These are phyloP conservation scores for Leucophenga maculata DNA, from an alignment of 2,888 invertebrate species.

Conservation along the genomic window DNA sequence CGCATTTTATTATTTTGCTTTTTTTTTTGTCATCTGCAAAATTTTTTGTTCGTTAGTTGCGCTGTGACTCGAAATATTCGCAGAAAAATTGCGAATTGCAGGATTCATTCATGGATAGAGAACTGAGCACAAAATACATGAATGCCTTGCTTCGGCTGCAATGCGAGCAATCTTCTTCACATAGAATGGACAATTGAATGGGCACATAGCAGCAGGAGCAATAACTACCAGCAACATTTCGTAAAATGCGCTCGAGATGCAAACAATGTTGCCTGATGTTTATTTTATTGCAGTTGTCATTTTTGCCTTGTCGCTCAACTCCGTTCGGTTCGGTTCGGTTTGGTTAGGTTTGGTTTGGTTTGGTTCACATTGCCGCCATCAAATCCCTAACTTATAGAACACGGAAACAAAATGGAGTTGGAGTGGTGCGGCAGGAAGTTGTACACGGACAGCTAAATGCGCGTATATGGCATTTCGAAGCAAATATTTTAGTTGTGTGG, in stretches of 20 bases:
- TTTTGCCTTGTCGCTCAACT: conserved; percentile 13
- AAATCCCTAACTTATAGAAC: conserved; percentile 7
- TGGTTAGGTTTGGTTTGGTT: background rate
- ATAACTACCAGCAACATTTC: background rate
- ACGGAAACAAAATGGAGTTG: no score
- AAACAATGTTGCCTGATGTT: conserved; percentile 25
- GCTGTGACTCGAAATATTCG: conserved; percentile 2
- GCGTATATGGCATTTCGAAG: conserved; percentile 12
- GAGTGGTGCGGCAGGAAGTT: no score
- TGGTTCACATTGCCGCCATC: background rate
- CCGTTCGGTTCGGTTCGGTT: no score
- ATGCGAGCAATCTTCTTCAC: background rate
- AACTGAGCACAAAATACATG: background rate
- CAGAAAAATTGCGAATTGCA: background rate
- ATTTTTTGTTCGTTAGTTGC: no score
- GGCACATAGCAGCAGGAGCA: background rate
- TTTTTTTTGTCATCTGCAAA: no score
- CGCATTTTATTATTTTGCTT: no score
- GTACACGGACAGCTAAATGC: no score
- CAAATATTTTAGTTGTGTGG: conserved; percentile 14
- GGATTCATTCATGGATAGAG: background rate
- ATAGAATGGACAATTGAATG: conserved; percentile 14
- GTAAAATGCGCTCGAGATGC: conserved; percentile 18
- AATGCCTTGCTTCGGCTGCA: background rate
- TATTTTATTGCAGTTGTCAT: conserved; percentile 26